Percentiles rank a stretch among this genome's conserved stretches.
Evolutionary conservation across 2,113 vertebrate species (phyloP).

Genomic region (Solenodon paradoxus): DNA sequence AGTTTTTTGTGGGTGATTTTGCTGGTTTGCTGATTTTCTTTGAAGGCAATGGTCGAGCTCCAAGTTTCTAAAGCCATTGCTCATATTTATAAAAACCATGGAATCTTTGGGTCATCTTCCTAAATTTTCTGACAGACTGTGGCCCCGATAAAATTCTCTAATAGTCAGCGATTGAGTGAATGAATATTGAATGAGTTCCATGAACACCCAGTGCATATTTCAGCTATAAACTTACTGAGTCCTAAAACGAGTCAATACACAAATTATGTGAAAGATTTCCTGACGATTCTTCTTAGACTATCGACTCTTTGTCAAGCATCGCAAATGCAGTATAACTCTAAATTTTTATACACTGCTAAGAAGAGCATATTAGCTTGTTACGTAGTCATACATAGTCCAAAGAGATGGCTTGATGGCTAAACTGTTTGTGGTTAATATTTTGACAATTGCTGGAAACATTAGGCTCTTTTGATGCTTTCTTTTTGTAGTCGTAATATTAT

Average conservation of each 20-base stretch:
- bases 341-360: neutral
- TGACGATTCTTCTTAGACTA: neutral
- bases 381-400: no score
- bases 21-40: neutral
- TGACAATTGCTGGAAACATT: neutral
- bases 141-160: no score
- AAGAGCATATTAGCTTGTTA: no score
- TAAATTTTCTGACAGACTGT: neutral
- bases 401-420: no score
- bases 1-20: neutral
- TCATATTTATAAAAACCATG: no score
- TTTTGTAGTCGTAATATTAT: no score
- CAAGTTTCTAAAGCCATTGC: neutral
- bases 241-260: neutral
- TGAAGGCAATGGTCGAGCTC: no score
- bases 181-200: no score
- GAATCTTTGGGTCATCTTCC: neutral
- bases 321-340: accelerated
- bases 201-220: no score
- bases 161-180: no score
- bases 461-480: neutral
- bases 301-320: neutral
- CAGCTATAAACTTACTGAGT: neutral
- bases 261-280: neutral
- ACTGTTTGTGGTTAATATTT: neutral